Evolutionary conservation across 2,113 vertebrate species (phyloP).

Genomic region (Tiliqua scincoides): DNA sequence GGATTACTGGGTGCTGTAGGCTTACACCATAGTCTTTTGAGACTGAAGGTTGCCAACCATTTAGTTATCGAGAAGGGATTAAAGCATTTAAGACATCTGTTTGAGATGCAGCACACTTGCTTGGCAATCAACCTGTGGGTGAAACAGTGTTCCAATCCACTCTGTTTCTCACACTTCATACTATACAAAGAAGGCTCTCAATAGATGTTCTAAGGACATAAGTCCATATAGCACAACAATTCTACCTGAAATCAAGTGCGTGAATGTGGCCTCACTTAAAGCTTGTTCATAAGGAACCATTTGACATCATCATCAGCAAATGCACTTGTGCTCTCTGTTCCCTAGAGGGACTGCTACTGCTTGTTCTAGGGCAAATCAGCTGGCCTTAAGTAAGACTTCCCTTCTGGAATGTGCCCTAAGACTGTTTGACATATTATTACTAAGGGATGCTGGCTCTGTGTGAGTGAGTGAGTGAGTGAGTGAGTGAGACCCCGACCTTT

Average conservation of each 20-base stretch:
- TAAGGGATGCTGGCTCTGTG: too few species aligned
- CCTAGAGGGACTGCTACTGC: background rate
- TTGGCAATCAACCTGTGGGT: too few species aligned
- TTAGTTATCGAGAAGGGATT: background rate
- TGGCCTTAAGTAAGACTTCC: too few species aligned
- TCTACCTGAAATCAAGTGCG: background rate
- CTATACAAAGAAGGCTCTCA: background rate
- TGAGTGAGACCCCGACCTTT: too few species aligned
- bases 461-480: too few species aligned
- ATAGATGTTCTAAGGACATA: background rate
- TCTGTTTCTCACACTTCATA: background rate
- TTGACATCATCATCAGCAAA: background rate
- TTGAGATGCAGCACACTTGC: background rate
- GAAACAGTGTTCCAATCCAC: background rate
- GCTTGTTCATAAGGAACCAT: background rate
- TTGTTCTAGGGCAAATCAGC: too few species aligned
- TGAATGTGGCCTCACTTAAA: background rate
- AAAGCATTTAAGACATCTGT: background rate
- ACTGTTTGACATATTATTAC: too few species aligned
- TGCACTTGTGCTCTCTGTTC: background rate
- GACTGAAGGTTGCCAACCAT: too few species aligned
- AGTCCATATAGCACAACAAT: too few species aligned
- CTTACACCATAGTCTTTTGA: too few species aligned
- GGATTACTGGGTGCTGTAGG: too few species aligned
- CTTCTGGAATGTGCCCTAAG: background rate